Conservation (phyloP, 1,140 invertebrate species). For the Druon quercuslanigerum region DNA sequence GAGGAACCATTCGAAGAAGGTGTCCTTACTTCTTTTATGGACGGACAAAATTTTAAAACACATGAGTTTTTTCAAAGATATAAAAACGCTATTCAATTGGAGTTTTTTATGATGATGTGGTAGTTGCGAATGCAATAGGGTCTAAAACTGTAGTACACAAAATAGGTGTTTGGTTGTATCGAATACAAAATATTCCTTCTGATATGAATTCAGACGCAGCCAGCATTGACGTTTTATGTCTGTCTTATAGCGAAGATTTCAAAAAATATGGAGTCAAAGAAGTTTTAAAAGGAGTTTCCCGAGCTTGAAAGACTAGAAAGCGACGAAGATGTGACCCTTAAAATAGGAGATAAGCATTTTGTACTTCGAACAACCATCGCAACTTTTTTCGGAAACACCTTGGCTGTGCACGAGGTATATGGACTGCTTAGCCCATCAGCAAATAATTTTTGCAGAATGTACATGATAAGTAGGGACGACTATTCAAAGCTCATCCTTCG, state of each 20-base stretch:
- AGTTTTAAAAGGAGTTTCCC: neutral
- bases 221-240: neutral
- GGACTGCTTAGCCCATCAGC: slow-evolving; percentile 43
- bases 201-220: neutral
- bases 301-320: neutral
- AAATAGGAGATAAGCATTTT: neutral
- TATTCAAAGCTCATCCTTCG: slow-evolving; percentile 36
- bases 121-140: too few species aligned
- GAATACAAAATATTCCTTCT: neutral
- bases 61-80: neutral
- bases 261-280: slow-evolving; percentile 1
- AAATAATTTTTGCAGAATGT: slow-evolving; percentile 46
- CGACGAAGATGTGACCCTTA: neutral
- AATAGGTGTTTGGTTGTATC: too few species aligned
- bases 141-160: too few species aligned
- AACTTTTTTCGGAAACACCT: slow-evolving; percentile 21
- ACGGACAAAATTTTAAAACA: neutral
- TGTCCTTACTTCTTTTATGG: neutral
- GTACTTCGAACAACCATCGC: too few species aligned
- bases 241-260: neutral
- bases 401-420: slow-evolving; percentile 47
- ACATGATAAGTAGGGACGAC: slow-evolving; percentile 35
- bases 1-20: neutral
- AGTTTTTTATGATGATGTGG: too few species aligned
- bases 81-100: neutral